Evolutionary conservation across 2,888 invertebrate species (phyloP), one percentile per base, ranked within the genome.

Genomic region (Parnassius apollo): DNA sequence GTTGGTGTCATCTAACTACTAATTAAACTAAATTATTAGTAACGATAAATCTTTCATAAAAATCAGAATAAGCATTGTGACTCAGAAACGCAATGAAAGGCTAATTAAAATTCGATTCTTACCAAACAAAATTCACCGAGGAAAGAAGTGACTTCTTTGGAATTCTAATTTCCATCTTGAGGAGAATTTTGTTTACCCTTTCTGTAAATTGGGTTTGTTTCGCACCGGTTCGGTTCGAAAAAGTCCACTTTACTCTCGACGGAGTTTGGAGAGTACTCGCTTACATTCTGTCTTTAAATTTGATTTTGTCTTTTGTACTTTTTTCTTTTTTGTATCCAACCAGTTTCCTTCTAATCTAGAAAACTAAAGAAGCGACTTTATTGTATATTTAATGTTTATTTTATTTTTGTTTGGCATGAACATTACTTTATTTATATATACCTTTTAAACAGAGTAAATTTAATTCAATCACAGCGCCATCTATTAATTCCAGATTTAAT

Each of bases 171-270:
- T 57, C 25, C 59, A 57, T 56, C 59, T 44, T 52, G 10, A 53
- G 44, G 61, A 59, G 62, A 65, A 58, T 66, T 80, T 79, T 82
- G 81, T 83, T 78, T 81, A 81, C 80, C 84, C 83, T 83, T 84
- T 78, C 73, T 70, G 73, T 76, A 85, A 86, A 86, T 86, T 83
- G 80, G 78, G 78, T 86, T 86, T 75, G 83, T 81, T 76, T 70
- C 80, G 78, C 73, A 66, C 74, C 74, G 68, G 69, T 65, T 70
- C 72, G 66, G 67, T 68, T 69, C 59, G 66, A 64, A 69, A 69
- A 74, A 68, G 71, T 70, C 71, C 68, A 71, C 68, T 67, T 64
- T 57, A 59, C 57, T 48, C 60, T 57, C 60, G 9, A 35, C 9
- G 25, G 42, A 48, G 46, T 59, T 52, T 2, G 13, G 18, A 59